phyloP scores from a whole-genome alignment of 1,140 invertebrate species.

The Leptopilina clavipes region DNA sequence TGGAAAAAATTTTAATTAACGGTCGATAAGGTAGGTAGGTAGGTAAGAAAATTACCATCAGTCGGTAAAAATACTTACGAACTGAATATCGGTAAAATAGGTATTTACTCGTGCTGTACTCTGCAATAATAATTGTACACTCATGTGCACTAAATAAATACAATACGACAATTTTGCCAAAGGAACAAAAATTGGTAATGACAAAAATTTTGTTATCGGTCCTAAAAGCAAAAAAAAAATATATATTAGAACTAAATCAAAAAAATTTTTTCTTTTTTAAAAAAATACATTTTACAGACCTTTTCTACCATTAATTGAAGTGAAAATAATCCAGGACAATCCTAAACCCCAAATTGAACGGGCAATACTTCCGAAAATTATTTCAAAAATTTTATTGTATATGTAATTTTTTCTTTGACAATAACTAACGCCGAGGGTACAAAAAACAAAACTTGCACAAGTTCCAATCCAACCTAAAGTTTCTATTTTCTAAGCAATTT shows the following conservation, averaged over 20 bases:
- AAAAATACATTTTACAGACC: background rate
- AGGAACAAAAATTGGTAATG: background rate
- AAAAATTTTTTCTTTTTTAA: background rate
- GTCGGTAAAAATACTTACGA: background rate
- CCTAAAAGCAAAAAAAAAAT: background rate
- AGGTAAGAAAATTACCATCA: too few relatives aligned
- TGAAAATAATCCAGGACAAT: background rate
- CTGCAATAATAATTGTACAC: background rate
- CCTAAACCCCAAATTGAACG: background rate
- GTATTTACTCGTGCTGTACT: background rate
- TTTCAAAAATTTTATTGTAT: constrained; percentile 59
- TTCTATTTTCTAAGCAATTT: background rate
- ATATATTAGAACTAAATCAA: too few relatives aligned
- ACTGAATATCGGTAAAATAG: background rate
- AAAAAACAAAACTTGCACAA: constrained; percentile 33
- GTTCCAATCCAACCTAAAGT: constrained; percentile 35
- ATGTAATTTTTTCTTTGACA: constrained; percentile 39
- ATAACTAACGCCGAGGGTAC: constrained; percentile 34
- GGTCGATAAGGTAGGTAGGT: too few relatives aligned
- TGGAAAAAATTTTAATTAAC: background rate
- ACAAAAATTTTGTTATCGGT: background rate
- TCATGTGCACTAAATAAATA: background rate
- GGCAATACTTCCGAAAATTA: background rate
- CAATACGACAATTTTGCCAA: constrained; percentile 1
- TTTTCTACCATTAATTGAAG: background rate